Conservation (phyloP, 1,140 invertebrate genomes). For the Danaus plexippus region DNA sequence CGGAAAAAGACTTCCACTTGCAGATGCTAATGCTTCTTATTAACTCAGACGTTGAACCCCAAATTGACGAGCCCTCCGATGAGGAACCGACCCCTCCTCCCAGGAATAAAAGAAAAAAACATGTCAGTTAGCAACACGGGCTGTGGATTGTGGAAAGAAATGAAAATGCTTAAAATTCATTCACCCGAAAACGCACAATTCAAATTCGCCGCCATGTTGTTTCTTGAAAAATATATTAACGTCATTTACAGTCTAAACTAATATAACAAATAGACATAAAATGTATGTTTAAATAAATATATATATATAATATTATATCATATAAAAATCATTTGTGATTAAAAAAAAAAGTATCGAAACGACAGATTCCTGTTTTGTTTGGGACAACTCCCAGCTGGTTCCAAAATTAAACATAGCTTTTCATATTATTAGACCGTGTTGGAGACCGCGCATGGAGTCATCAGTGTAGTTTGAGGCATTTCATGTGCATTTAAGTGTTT, state of each 20-base stretch:
- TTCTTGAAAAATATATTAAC: too few species aligned
- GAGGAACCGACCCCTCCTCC: slow-evolving; percentile 4
- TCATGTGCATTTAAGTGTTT: slow-evolving; percentile 33
- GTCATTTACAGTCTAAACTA: too few species aligned
- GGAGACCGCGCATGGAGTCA: slow-evolving; percentile 34
- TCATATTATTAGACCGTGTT: slow-evolving; percentile 45
- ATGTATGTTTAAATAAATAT: too few species aligned
- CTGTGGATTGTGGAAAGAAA: too few species aligned
- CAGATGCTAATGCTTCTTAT: too few species aligned
- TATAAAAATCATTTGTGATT: too few species aligned
- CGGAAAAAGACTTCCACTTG: too few species aligned
- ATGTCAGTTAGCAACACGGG: slow-evolving; percentile 2
- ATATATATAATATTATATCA: too few species aligned
- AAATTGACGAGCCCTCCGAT: not conserved
- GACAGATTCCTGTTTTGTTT: slow-evolving; percentile 35
- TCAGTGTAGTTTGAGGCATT: slow-evolving; percentile 21
- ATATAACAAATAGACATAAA: too few species aligned
- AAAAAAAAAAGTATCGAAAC: slow-evolving; percentile 15
- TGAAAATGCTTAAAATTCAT: too few species aligned
- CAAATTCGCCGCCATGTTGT: slow-evolving; percentile 10
- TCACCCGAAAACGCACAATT: slow-evolving; percentile 1
- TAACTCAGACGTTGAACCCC: too few species aligned
- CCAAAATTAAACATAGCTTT: slow-evolving; percentile 66
- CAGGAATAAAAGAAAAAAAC: slow-evolving; percentile 8
- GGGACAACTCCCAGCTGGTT: slow-evolving; percentile 45